Evolutionary conservation across 64 coral and sea anemone genomes (phyloP).

Genomic region (Acropora yongei): DNA sequence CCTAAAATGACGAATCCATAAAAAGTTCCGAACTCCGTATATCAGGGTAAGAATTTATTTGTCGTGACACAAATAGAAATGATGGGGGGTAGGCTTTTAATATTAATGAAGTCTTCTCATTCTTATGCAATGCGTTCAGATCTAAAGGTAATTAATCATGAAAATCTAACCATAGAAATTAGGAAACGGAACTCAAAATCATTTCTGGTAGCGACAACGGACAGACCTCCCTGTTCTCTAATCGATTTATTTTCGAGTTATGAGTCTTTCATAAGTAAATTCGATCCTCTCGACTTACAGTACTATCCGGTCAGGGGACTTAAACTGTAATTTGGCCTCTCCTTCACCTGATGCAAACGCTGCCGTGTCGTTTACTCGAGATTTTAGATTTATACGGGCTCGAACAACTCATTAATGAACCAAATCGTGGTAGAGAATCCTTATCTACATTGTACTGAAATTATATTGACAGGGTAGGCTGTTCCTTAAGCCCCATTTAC

Average conservation of each 20-base stretch:
- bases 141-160: not conserved
- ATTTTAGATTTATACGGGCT: no score
- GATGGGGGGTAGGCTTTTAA: no score
- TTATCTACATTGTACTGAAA: not conserved
- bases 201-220: constrained; percentile 55
- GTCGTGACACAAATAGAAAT: no score
- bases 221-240: constrained; percentile 42
- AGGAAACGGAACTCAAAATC: constrained; percentile 16
- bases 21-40: no score
- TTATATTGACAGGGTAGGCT: not conserved
- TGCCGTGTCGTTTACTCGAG: not conserved
- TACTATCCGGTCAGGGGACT: constrained; percentile 14
- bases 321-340: constrained; percentile 47
- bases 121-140: not conserved
- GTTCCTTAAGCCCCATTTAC: not conserved
- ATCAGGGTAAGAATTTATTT: no score
- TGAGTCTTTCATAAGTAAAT: constrained; percentile 42
- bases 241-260: not conserved
- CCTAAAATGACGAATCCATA: no score
- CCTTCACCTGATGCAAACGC: constrained; percentile 1
- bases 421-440: not conserved
- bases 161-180: not conserved
- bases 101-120: no score
- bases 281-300: constrained; percentile 37
- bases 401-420: not conserved